These are phyloP conservation scores for Torymus aiolomorphi DNA, from an alignment of 2,888 invertebrate genomes.

Conservation along the genomic window DNA sequence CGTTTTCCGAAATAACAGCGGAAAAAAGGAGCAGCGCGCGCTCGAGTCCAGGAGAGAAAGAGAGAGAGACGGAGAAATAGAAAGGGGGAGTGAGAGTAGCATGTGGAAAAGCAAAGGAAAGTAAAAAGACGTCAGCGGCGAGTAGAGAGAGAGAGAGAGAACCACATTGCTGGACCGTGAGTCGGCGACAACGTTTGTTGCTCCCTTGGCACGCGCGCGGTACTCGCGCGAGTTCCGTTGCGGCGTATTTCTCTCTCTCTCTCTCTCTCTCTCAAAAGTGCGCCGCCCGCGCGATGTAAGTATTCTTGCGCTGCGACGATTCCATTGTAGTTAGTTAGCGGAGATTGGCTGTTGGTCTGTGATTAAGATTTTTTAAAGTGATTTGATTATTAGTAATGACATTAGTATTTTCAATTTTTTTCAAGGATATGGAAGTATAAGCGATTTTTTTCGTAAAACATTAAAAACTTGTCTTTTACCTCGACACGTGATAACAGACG, in stretches of 20 bases:
- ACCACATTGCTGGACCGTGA: conserved; percentile 72
- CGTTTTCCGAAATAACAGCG: no score
- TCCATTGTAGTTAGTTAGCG: no score
- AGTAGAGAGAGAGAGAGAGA: conserved; percentile 46
- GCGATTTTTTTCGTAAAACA: no score
- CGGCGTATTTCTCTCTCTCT: conserved; percentile 14
- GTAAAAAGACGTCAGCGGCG: conserved; percentile 24
- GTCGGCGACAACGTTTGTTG: conserved; percentile 60
- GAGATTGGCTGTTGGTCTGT: no score
- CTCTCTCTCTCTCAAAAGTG: no score
- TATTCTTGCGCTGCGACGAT: no score
- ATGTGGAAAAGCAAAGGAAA: conserved; percentile 24
- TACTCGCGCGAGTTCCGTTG: conserved; percentile 6
- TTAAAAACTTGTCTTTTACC: no score
- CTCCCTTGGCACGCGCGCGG: conserved; percentile 44
- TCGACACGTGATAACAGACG: no score
- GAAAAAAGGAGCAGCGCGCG: not conserved
- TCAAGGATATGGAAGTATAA: no score
- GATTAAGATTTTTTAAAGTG: no score
- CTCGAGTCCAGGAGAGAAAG: not conserved
- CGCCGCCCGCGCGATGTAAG: not conserved
- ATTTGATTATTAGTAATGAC: no score
- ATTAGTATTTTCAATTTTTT: no score
- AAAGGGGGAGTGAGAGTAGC: not conserved
- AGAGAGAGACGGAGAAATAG: conserved; percentile 13